These are phyloP conservation scores for Psittacula echo DNA, from an alignment of 2,797 vertebrate genomes.

Conservation along the genomic window DNA sequence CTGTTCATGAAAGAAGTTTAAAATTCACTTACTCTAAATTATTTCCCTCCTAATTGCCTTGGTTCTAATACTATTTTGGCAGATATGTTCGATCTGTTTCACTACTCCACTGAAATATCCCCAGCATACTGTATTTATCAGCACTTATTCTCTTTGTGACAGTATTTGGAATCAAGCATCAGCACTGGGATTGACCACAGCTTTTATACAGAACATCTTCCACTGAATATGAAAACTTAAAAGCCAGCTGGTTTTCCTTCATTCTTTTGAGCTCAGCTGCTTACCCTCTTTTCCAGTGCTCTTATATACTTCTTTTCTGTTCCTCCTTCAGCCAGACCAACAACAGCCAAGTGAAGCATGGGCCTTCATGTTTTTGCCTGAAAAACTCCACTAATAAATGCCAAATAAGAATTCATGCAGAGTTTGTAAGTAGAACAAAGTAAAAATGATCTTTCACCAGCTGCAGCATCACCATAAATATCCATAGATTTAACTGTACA, in stretches of 20 bases:
- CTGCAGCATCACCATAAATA: not conserved
- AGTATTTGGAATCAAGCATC: not conserved
- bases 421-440: not conserved
- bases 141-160: not conserved
- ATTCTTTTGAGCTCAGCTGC: not conserved
- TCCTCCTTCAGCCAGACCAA: not conserved
- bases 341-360: not conserved
- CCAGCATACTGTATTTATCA: not conserved
- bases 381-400: not conserved
- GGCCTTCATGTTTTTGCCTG: not conserved
- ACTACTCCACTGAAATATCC: not conserved
- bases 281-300: not conserved
- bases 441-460: not conserved
- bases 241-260: not conserved
- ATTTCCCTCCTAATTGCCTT: not conserved
- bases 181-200: not conserved
- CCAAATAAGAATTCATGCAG: not conserved
- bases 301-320: not conserved
- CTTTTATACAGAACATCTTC: not conserved
- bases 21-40: not conserved
- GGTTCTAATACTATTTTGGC: not conserved
- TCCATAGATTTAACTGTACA: not conserved
- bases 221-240: not conserved
- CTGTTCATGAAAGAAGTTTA: not conserved
- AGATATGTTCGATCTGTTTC: not conserved